Base-by-base conservation (phyloP, 1,140 invertebrate species). In the Chrysoperla carnea region DNA sequence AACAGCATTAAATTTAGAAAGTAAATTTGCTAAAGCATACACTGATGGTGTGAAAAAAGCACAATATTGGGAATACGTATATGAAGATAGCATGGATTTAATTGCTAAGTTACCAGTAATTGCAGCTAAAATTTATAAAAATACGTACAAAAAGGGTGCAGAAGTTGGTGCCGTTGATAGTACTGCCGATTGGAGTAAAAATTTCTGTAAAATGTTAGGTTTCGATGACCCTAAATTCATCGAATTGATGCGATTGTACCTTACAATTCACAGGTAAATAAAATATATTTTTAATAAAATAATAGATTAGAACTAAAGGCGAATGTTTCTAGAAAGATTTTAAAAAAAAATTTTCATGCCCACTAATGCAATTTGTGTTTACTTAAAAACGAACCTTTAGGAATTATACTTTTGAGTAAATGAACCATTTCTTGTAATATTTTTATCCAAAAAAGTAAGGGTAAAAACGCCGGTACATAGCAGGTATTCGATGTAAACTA, bases 31-130 rank as follows among this genome's bases (percentile, higher is more conserved):
- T 7, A 77, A 84, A 52, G 88, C 86, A 1, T 92, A 91, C 58
- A 58, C 69, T 4, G 67, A 76, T 29, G 87, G 87, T 37, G 76
- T 88, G 0, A 76, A 81, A 52, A 92, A 90, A 58, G 62, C 67
- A 29, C 76, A 80, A 52, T 90, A 85, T 58, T 92, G 88, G 88
- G 85, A 91, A 70, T 71, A 72, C 51, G 62, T 71, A 2, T 89
- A 83, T 61, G 86, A 92, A 63, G 88, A 92, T 60, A 70, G 82
- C 4, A 87, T 92, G 80, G 81, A 89, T 57, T 59, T 91, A 41
- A 87, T 92, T 50, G 86, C 88, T 12, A 90, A 92, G 60, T 60
- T 92, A 23, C 86, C 87, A 1, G 84, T 84, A 1, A 70, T 92
- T 6, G 87, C 88, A n/a, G 84, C 88, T 2, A 83, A 84, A 1